Percentiles rank a stretch among this genome's conserved stretches.
phyloP scores from a whole-genome alignment of 1,140 invertebrate species.

The Aporrectodea caliginosa region DNA sequence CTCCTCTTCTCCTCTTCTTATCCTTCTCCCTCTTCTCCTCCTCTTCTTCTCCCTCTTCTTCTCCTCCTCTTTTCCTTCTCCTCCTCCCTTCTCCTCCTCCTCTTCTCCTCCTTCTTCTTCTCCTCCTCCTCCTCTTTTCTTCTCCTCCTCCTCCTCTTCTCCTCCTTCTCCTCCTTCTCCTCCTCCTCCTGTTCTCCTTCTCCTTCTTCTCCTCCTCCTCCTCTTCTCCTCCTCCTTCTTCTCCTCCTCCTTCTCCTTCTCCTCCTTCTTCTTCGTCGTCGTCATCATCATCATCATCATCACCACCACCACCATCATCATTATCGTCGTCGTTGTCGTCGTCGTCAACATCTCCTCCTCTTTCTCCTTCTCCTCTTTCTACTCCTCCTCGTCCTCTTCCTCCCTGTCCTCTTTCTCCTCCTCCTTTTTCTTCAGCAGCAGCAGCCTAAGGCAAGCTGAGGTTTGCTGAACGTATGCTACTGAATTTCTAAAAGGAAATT shows the following conservation, averaged over 20 bases:
- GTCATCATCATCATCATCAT: slow-evolving; percentile 35
- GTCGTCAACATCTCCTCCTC: slow-evolving; percentile 23
- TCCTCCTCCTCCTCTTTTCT: background rate
- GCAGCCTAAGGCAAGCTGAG: no score
- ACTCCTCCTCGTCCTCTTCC: no score
- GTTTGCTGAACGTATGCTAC: no score
- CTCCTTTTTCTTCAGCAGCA: no score
- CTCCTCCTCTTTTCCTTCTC: slow-evolving; percentile 9
- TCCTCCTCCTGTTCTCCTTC: slow-evolving; percentile 35
- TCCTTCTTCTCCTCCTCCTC: slow-evolving; percentile 36
- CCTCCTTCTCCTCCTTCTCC: slow-evolving; percentile 32
- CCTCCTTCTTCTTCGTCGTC: no score
- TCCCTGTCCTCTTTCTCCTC: no score
- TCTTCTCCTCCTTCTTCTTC: background rate
- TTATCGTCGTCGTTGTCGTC: slow-evolving; percentile 1
- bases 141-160: slow-evolving; percentile 20
- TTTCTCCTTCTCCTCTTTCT: no score
- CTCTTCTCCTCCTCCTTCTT: slow-evolving; percentile 31
- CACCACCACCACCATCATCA: slow-evolving; percentile 28
- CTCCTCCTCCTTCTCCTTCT: no score
- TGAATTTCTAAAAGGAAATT: no score
- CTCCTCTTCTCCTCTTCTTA: no score
- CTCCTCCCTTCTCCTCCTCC: slow-evolving; percentile 11
- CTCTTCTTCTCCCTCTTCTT: background rate
- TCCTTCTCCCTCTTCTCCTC: background rate